These are phyloP conservation scores for Acanthiza pusilla DNA, from an alignment of 2,797 vertebrate species.

Conservation along the genomic window DNA sequence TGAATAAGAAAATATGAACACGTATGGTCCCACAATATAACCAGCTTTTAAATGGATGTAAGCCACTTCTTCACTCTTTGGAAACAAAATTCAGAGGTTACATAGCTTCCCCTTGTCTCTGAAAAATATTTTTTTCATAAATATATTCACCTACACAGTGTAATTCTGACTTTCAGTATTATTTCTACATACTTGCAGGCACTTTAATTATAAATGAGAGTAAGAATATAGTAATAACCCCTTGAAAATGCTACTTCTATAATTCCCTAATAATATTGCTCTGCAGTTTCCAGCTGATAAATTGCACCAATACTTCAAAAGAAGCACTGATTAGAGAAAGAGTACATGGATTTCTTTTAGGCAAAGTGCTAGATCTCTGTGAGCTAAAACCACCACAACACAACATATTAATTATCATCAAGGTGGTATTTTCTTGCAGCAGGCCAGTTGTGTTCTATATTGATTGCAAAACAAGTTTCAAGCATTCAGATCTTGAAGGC, in stretches of 20 bases:
- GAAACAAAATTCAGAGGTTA: neutral
- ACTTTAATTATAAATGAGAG: neutral
- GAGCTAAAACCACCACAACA: neutral
- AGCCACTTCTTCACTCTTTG: neutral
- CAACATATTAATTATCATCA: neutral
- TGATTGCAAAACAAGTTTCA: neutral
- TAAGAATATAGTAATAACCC: neutral
- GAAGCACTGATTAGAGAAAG: constrained; percentile 18
- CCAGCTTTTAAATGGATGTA: neutral
- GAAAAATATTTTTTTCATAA: neutral
- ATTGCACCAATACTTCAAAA: constrained; percentile 44
- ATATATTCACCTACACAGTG: neutral
- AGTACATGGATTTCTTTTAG: neutral
- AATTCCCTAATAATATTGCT: constrained; percentile 44
- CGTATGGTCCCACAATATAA: fast-evolving
- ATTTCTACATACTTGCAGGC: neutral
- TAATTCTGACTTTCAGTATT: constrained; percentile 11
- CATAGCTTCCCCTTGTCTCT: fast-evolving
- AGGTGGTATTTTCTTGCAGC: neutral
- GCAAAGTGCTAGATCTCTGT: neutral
- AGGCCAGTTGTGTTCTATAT: neutral
- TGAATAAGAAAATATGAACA: neutral
- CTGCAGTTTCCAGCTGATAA: constrained; percentile 32
- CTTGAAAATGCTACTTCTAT: constrained; percentile 48
- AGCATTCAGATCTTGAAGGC: neutral